Base-by-base conservation (phyloP, 2,888 invertebrate genomes). In the Heliconius sara region DNA sequence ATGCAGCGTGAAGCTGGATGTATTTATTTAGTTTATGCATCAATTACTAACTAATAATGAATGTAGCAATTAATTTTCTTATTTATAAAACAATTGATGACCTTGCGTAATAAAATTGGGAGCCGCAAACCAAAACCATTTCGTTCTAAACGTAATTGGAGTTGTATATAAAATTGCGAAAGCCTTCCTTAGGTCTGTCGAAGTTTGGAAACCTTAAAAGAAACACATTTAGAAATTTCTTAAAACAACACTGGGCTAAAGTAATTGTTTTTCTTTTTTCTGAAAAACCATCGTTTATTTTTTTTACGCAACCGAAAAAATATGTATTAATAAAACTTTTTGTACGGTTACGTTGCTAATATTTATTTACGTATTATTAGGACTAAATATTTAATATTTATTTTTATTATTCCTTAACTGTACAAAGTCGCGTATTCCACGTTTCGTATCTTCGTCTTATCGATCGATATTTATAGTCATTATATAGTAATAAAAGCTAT, bases 131-230 rank as follows among this genome's bases (percentile, higher is more conserved):
- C 77, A 76, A 76, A 65, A 72, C 78, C 71, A 80, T 81, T 81
- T 78, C 77, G 81, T 81, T 80, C 80, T 78, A 67, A 84, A 83
- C 84, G 79, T 83, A 82, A 85, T 85, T 86, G 85, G 83, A 83
- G 85, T 87, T 86, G 82, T 85, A 86, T 87, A 88, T 87, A 86
- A 87, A 87, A 88, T 89, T 87, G 85, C 84, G 85, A 87, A 87
- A 88, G 85, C 88, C 88, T 85, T 87, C 84, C 86, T 87, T 87
- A 87, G 91, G 90, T 88, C 91, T 90, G 89, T 83, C 83, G 83
- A 91, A 91, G 88, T 92, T 92, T 77, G 83, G 90, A 91, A 92
- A 88, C 91, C 92, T 88, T 90, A 89, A 90, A 92, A 90, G 89
- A 88, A 88, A 88, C 85, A 83, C 85, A 90, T 90, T 89, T 90